Evolutionary conservation across 2,888 invertebrate genomes (phyloP).

Genomic region (Beris morrisii): DNA sequence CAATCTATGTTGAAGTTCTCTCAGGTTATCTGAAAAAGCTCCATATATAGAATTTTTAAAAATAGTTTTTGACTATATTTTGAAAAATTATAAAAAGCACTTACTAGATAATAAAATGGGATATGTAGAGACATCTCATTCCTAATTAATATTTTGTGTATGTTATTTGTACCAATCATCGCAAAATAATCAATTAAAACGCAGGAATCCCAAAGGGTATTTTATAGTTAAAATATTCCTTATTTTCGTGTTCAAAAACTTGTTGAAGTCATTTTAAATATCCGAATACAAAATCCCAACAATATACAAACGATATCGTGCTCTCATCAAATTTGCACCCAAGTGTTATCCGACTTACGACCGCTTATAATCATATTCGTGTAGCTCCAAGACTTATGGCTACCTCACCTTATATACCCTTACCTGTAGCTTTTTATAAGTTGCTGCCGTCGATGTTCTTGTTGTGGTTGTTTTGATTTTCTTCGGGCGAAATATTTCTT

Average conservation of each 20-base stretch:
- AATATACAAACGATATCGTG: slow-evolving; percentile 1
- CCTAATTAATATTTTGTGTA: too few relatives aligned
- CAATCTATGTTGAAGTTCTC: too few relatives aligned
- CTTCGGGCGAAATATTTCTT: not conserved
- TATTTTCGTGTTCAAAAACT: not conserved
- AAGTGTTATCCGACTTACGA: slow-evolving; percentile 1
- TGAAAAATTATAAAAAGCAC: too few relatives aligned
- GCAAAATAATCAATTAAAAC: too few relatives aligned
- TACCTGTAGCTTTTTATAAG: not conserved
- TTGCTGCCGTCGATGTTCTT: not conserved
- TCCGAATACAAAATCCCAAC: not conserved
- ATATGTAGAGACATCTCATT: too few relatives aligned
- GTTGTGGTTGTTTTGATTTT: slow-evolving; percentile 8
- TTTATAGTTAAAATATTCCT: too few relatives aligned
- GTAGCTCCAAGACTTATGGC: slow-evolving; percentile 9
- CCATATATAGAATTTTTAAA: too few relatives aligned
- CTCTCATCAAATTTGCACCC: slow-evolving; percentile 14
- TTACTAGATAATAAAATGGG: too few relatives aligned
- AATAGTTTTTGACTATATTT: too few relatives aligned
- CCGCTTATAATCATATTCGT: slow-evolving; percentile 11
- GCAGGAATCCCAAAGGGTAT: too few relatives aligned
- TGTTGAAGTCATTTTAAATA: slow-evolving; percentile 1
- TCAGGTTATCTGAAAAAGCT: too few relatives aligned
- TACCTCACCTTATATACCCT: slow-evolving; percentile 1
- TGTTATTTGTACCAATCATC: too few relatives aligned